Conservation (phyloP, 2,797 vertebrate species). For the Sebastiscus tertius region DNA sequence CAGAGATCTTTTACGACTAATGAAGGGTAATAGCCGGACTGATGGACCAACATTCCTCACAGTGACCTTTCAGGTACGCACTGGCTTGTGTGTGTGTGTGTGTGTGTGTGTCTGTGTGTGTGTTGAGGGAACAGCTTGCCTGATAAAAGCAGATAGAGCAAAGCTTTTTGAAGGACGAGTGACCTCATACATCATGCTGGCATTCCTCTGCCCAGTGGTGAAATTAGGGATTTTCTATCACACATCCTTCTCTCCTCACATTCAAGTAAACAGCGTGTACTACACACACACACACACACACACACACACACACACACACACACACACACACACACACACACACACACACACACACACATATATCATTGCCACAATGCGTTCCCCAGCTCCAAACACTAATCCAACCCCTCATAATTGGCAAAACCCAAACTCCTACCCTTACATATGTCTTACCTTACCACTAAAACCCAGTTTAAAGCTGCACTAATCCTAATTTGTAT, state of each 20-base stretch:
- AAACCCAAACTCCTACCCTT: not conserved
- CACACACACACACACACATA: not conserved
- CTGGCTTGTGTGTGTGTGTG: slow-evolving; percentile 13
- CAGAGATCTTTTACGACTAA: slow-evolving; percentile 58
- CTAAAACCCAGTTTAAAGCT: not conserved
- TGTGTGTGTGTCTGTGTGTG: slow-evolving; percentile 36
- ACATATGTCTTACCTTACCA: not conserved
- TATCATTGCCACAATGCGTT: not conserved
- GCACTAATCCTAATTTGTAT: not conserved
- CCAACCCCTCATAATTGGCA: fast-evolving
- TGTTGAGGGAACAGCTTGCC: slow-evolving; percentile 32
- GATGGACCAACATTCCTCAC: slow-evolving; percentile 65
- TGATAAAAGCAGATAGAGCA: slow-evolving; percentile 61
- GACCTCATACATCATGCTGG: slow-evolving; percentile 76
- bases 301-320: slow-evolving; percentile 5
- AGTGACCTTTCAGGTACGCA: slow-evolving; percentile 72
- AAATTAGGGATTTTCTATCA: slow-evolving; percentile 74
- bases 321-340: not conserved
- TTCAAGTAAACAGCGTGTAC: not conserved
- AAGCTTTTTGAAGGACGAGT: slow-evolving; percentile 75
- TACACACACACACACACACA: not conserved
- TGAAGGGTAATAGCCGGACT: slow-evolving; percentile 70
- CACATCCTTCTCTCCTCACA: slow-evolving; percentile 32
- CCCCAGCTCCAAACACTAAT: not conserved
- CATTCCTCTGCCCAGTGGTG: slow-evolving; percentile 52